Percentiles rank a stretch among this genome's conserved stretches.
Conservation (phyloP, 2,113 vertebrate genomes). For the Edolisoma coerulescens region DNA sequence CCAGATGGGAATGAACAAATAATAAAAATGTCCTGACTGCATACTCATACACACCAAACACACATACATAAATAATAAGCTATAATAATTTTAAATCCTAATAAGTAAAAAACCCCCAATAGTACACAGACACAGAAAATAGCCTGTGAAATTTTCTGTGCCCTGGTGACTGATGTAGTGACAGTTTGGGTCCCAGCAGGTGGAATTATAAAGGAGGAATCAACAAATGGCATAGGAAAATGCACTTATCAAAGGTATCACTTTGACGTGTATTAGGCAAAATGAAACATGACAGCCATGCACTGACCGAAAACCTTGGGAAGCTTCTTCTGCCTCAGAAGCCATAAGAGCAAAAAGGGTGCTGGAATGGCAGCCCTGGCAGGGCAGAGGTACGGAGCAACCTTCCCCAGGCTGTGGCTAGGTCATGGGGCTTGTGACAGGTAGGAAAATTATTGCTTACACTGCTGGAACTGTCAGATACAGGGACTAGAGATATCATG, state of each 20-base stretch:
- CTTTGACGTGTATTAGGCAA: neutral
- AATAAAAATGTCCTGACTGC: neutral
- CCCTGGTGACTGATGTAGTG: neutral
- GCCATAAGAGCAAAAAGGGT: neutral
- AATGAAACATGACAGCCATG: slow-evolving; percentile 46
- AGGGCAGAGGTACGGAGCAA: neutral
- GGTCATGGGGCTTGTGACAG: neutral
- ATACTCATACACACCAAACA: neutral
- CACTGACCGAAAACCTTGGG: slow-evolving; percentile 21
- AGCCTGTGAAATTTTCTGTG: neutral
- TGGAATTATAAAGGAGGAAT: neutral
- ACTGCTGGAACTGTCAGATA: neutral
- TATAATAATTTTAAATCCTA: neutral
- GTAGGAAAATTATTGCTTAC: slow-evolving; percentile 4
- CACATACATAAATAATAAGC: neutral
- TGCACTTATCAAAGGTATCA: neutral
- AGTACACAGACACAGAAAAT: neutral
- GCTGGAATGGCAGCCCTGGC: neutral
- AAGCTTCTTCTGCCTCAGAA: slow-evolving; percentile 36
- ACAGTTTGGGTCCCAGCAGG: neutral
- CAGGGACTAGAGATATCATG: neutral
- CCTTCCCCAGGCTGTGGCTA: neutral
- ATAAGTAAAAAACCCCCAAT: neutral
- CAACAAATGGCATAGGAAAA: slow-evolving; percentile 31
- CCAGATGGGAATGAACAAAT: neutral